phyloP scores from a whole-genome alignment of 2,113 vertebrate species.

The Rhodinocichla rosea region DNA sequence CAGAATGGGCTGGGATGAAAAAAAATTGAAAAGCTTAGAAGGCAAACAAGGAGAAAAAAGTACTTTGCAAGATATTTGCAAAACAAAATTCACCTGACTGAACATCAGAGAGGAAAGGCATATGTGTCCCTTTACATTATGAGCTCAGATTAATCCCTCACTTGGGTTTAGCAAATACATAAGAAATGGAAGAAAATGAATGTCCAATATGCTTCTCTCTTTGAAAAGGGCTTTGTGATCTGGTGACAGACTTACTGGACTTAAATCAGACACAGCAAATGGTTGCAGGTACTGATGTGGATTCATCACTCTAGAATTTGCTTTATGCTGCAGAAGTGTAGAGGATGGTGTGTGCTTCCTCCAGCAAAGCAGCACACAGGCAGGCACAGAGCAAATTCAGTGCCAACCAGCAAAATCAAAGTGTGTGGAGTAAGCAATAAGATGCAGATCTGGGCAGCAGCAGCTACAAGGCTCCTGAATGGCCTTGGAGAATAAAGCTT shows the following conservation, averaged over 20 bases:
- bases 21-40: background rate
- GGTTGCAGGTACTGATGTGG: background rate
- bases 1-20: background rate
- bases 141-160: background rate
- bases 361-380: background rate
- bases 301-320: background rate
- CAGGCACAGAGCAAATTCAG: background rate
- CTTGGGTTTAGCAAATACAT: background rate
- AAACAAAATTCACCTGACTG: background rate
- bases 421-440: background rate
- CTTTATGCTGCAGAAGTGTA: background rate
- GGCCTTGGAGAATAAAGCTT: slow-evolving; percentile 27
- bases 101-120: background rate
- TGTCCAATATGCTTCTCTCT: background rate
- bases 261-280: background rate
- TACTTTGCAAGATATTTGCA: background rate
- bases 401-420: background rate
- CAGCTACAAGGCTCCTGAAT: background rate
- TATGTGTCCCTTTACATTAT: background rate
- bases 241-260: background rate
- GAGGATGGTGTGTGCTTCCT: background rate
- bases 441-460: background rate
- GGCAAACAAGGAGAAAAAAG: background rate
- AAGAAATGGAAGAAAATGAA: background rate
- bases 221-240: background rate